These are phyloP conservation scores for Eurystomus glaucurus DNA, from an alignment of 2,797 vertebrate species.

Conservation along the genomic window DNA sequence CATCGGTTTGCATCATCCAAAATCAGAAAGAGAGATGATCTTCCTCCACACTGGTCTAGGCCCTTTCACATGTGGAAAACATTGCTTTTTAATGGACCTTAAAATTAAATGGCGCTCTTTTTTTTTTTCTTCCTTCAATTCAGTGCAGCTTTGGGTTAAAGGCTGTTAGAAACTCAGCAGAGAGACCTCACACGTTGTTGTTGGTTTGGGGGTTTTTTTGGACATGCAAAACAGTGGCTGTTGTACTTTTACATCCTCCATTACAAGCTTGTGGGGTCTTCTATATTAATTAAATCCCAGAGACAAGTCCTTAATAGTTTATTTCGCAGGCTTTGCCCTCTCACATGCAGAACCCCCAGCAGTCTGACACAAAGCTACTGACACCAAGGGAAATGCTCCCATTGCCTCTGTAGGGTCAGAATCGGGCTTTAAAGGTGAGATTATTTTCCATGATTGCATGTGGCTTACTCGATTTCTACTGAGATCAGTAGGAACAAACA, in stretches of 20 bases:
- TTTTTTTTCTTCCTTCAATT: not conserved
- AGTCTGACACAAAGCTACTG: not conserved
- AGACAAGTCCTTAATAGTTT: not conserved
- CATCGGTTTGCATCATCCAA: constrained; percentile 7
- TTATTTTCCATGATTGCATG: not conserved
- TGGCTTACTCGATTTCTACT: not conserved
- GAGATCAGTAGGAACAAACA: not conserved
- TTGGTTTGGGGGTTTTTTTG: rapidly evolving
- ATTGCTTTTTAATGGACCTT: constrained; percentile 31
- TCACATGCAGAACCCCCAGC: not conserved
- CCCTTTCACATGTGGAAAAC: constrained; percentile 13
- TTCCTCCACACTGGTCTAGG: not conserved
- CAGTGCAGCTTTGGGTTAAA: constrained; percentile 12
- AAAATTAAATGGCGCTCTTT: constrained; percentile 1
- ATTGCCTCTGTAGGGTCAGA: not conserved
- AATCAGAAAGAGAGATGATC: not conserved
- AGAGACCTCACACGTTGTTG: constrained; percentile 42
- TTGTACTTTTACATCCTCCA: not conserved
- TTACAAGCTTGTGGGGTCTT: not conserved
- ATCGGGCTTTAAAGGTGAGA: not conserved
- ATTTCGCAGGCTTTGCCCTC: constrained; percentile 9
- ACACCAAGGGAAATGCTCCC: not conserved
- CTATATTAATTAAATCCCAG: not conserved
- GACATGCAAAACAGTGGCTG: not conserved
- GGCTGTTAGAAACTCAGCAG: not conserved